These are phyloP conservation scores for Oncopodura yosiiana DNA, from an alignment of 1,140 invertebrate species.

Conservation along the genomic window DNA sequence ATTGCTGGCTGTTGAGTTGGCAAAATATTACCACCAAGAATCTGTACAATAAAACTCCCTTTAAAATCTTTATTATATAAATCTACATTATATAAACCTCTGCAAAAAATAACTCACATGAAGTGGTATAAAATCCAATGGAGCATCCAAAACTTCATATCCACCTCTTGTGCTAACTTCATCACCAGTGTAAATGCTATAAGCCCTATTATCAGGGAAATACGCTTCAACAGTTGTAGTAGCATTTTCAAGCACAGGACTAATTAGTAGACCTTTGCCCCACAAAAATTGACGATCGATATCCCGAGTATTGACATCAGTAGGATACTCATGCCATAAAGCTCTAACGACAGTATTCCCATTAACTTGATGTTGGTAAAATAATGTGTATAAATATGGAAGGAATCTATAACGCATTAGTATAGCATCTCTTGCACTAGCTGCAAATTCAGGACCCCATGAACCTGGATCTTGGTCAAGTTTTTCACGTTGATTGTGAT, in stretches of 20 bases:
- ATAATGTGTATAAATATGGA: constrained; percentile 46
- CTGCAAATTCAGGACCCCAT: constrained; percentile 34
- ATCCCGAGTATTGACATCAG: constrained; percentile 33
- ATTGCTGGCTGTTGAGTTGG: constrained; percentile 54
- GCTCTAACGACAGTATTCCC: constrained; percentile 36
- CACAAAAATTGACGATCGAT: constrained; percentile 38
- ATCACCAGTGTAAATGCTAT: constrained; percentile 41
- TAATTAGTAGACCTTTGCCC: constrained; percentile 36
- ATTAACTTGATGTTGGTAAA: constrained; percentile 37
- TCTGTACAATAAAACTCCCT: too few species aligned
- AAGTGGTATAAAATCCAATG: constrained; percentile 54
- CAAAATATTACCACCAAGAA: constrained; percentile 56
- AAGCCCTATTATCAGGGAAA: constrained; percentile 43
- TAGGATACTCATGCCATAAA: constrained; percentile 38
- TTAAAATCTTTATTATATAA: too few species aligned
- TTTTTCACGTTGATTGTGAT: too few species aligned
- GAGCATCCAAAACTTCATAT: constrained; percentile 37
- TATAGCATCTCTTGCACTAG: constrained; percentile 37
- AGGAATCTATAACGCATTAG: constrained; percentile 44
- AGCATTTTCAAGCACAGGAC: constrained; percentile 34
- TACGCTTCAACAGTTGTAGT: constrained; percentile 38
- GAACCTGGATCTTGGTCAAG: constrained; percentile 38
- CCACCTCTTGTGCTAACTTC: constrained; percentile 34
- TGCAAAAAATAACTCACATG: too few species aligned
- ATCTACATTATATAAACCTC: too few species aligned